These are phyloP conservation scores for Lacanobia oleracea DNA, from an alignment of 2,888 invertebrate species.

Conservation along the genomic window DNA sequence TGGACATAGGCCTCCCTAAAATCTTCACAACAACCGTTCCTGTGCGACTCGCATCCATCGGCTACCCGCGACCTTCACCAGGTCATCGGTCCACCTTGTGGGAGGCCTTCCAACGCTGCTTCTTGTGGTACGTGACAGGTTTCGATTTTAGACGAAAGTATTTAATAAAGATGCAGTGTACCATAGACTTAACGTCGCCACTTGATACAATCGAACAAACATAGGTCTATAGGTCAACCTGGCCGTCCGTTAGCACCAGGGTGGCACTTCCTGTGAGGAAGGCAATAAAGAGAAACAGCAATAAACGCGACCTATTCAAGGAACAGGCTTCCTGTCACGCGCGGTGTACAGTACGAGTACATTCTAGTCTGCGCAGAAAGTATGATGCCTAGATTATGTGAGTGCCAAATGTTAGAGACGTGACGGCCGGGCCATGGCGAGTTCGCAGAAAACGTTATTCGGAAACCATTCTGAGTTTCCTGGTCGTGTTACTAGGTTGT, in stretches of 20 bases:
- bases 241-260: conserved; percentile 6
- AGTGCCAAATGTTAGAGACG: conserved; percentile 27
- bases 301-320: conserved; percentile 50
- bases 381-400: conserved; percentile 57
- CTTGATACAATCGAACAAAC: neutral
- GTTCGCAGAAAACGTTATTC: too few relatives aligned
- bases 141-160: too few relatives aligned
- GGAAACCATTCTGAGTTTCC: neutral
- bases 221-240: conserved; percentile 19
- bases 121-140: too few relatives aligned
- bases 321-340: conserved; percentile 58
- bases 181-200: neutral
- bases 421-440: neutral
- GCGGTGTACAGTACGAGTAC: conserved; percentile 9
- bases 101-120: too few relatives aligned
- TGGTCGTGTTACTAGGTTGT: neutral
- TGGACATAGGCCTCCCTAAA: too few relatives aligned
- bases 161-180: neutral
- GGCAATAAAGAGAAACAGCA: conserved; percentile 34
- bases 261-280: conserved; percentile 41
- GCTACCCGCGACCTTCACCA: too few relatives aligned
- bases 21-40: too few relatives aligned
- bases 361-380: conserved; percentile 32
- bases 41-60: too few relatives aligned
- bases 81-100: too few relatives aligned